Percentiles rank a stretch among this genome's conserved stretches.
These are phyloP conservation scores for Himalopsyche anomala DNA, from an alignment of 2,888 invertebrate genomes.

Conservation along the genomic window DNA sequence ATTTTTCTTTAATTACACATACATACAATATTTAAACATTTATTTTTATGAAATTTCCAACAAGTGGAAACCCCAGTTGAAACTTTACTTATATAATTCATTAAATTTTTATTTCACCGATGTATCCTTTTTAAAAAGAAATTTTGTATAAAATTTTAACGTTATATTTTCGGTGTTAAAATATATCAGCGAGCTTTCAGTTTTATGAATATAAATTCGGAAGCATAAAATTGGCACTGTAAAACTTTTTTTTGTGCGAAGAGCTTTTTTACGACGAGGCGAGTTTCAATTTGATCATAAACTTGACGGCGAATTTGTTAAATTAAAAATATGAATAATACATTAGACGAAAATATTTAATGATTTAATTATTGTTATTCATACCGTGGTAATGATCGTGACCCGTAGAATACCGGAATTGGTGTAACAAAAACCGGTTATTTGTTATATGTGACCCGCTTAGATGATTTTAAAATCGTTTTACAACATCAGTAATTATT, in stretches of 20 bases:
- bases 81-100: too few relatives aligned
- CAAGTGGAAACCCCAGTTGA: too few relatives aligned
- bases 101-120: too few relatives aligned
- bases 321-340: conserved; percentile 38
- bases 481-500: background rate
- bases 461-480: conserved; percentile 9
- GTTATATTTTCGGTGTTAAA: conserved; percentile 10
- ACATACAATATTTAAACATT: too few relatives aligned
- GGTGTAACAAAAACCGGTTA: conserved; percentile 13
- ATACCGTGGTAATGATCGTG: background rate
- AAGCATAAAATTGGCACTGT: conserved; percentile 18
- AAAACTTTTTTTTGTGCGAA: background rate
- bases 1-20: too few relatives aligned
- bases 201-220: conserved; percentile 16
- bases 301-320: conserved; percentile 32
- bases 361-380: conserved; percentile 38
- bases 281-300: conserved; percentile 34
- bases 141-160: background rate
- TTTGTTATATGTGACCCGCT: conserved; percentile 17
- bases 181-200: background rate
- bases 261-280: conserved; percentile 23
- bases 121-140: background rate
- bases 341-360: conserved; percentile 17
- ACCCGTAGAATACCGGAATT: conserved; percentile 19
- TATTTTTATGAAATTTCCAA: too few relatives aligned